Percentiles rank a stretch among this genome's conserved stretches.
Evolutionary conservation across 2,888 invertebrate genomes (phyloP).

Genomic region (Limnephilus marmoratus): DNA sequence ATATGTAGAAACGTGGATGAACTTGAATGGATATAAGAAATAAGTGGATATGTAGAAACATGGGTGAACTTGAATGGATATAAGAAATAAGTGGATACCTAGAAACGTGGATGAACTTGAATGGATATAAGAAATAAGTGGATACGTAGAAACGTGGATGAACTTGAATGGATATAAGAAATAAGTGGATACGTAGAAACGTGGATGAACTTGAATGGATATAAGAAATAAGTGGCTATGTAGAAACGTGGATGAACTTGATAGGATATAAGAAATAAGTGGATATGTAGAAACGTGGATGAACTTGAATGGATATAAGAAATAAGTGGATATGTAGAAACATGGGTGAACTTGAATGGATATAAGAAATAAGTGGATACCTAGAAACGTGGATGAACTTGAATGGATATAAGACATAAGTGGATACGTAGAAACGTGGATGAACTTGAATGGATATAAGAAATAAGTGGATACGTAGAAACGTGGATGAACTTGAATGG

Average conservation of each 20-base stretch:
- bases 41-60: neutral
- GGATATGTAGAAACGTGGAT: too few relatives aligned
- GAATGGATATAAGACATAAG: neutral
- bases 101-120: neutral
- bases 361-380: too few relatives aligned
- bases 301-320: neutral
- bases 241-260: neutral
- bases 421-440: neutral
- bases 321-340: too few relatives aligned
- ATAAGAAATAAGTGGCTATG: too few relatives aligned
- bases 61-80: neutral
- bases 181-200: too few relatives aligned
- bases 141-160: neutral
- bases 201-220: too few relatives aligned
- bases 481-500: neutral
- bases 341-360: too few relatives aligned
- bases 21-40: neutral
- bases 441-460: neutral
- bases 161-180: too few relatives aligned
- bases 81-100: neutral
- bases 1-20: neutral
- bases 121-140: too few relatives aligned
- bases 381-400: neutral
- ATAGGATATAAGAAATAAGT: too few relatives aligned
- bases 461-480: neutral